Conservation (phyloP, 2,113 vertebrate genomes). For the Phaethon lepturus region DNA sequence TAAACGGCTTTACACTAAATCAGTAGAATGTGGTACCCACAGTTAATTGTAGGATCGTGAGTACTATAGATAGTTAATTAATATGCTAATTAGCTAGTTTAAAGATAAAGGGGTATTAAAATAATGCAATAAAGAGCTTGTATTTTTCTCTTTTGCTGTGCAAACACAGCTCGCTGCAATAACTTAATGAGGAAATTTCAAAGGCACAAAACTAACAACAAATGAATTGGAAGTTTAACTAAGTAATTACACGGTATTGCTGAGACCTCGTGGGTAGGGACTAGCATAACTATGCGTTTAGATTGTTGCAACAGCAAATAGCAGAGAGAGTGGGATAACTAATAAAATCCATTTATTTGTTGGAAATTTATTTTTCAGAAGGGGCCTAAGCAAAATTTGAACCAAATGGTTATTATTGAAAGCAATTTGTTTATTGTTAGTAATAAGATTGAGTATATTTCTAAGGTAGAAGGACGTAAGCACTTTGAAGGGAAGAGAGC, state of each 20-base stretch:
- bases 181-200: slow-evolving; percentile 53
- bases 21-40: not conserved
- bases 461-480: not conserved
- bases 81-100: slow-evolving; percentile 47
- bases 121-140: slow-evolving; percentile 10
- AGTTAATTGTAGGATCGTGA: not conserved
- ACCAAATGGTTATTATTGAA: not conserved
- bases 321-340: not conserved
- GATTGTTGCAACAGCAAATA: not conserved
- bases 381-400: not conserved
- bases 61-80: slow-evolving; percentile 20
- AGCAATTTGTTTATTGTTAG: not conserved
- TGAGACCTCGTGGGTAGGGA: not conserved
- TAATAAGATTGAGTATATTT: not conserved
- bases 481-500: not conserved
- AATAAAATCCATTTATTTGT: not conserved
- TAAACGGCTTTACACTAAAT: not conserved
- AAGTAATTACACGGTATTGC: slow-evolving; percentile 41
- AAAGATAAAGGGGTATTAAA: slow-evolving; percentile 45
- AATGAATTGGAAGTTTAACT: slow-evolving; percentile 31
- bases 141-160: slow-evolving; percentile 38
- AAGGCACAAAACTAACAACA: slow-evolving; percentile 35
- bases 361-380: not conserved
- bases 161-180: slow-evolving; percentile 37
- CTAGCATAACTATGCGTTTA: not conserved